Conservation (phyloP, 1,140 invertebrate genomes). For the Bombus superbus region DNA sequence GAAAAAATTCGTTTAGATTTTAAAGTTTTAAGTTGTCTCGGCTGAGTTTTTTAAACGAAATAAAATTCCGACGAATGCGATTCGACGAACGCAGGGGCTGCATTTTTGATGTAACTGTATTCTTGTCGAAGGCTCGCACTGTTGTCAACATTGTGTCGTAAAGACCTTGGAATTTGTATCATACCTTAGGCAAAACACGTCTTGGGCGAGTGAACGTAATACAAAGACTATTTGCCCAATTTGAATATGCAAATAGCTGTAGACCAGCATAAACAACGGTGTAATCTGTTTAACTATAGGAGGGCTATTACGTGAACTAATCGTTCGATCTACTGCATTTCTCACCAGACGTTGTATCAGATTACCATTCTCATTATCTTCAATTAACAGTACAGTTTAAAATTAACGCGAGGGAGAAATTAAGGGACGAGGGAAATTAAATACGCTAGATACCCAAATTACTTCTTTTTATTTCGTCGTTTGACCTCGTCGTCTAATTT, state of each 20-base stretch:
- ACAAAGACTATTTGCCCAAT: slow-evolving; percentile 14
- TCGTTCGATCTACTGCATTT: neutral
- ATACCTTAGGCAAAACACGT: neutral
- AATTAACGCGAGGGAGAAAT: neutral
- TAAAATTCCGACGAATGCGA: too few species aligned
- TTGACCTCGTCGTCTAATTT: neutral
- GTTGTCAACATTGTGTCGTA: neutral
- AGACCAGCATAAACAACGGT: neutral
- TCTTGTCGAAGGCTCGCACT: neutral
- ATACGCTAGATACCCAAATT: neutral
- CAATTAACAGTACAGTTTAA: neutral
- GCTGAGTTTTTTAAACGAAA: too few species aligned
- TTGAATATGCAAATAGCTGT: slow-evolving; percentile 12
- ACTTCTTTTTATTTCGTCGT: neutral
- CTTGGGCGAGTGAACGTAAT: neutral
- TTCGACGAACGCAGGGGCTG: too few species aligned
- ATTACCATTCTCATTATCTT: neutral
- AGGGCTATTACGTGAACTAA: neutral
- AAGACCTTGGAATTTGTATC: neutral
- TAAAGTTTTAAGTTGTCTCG: too few species aligned
- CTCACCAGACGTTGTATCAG: neutral
- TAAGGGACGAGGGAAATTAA: neutral
- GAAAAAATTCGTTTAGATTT: too few species aligned
- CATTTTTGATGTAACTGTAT: neutral
- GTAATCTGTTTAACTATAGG: slow-evolving; percentile 2